These are phyloP conservation scores for Samia ricini DNA, from an alignment of 1,140 invertebrate species.

Conservation along the genomic window DNA sequence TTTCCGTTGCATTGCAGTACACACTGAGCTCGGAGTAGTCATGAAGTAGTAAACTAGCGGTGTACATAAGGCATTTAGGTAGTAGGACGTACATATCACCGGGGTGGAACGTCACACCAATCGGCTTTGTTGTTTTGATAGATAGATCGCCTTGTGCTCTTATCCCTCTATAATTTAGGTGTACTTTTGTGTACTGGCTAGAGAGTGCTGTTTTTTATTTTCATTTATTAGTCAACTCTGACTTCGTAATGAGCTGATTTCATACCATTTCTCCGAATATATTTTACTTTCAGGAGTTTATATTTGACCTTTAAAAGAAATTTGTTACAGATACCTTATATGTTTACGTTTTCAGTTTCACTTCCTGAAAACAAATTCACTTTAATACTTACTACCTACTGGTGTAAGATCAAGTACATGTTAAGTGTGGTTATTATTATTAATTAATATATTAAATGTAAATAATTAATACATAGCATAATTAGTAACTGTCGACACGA, in stretches of 20 bases:
- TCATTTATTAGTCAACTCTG: background rate
- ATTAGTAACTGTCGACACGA: too few species aligned
- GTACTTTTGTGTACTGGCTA: constrained; percentile 40
- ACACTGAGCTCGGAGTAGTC: constrained; percentile 77
- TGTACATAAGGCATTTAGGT: constrained; percentile 78
- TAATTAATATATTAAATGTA: too few species aligned
- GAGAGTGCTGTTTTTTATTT: constrained; percentile 8
- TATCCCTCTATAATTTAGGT: constrained; percentile 64
- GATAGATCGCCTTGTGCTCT: constrained; percentile 71
- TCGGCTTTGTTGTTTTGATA: constrained; percentile 76
- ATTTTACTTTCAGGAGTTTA: background rate
- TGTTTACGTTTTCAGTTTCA: too few species aligned
- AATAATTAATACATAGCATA: too few species aligned
- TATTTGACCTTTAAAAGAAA: background rate
- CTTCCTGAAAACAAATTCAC: too few species aligned
- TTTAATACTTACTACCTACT: too few species aligned
- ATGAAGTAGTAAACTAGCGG: constrained; percentile 77
- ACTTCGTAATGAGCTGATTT: background rate
- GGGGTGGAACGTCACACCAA: constrained; percentile 76
- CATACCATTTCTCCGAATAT: background rate
- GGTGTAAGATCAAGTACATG: too few species aligned
- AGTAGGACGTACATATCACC: constrained; percentile 76
- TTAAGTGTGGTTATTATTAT: too few species aligned
- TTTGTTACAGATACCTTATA: background rate
- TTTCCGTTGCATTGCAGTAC: constrained; percentile 77